Evolutionary conservation across 2,888 invertebrate species (phyloP).

Genomic region (Creontiades dilutus): DNA sequence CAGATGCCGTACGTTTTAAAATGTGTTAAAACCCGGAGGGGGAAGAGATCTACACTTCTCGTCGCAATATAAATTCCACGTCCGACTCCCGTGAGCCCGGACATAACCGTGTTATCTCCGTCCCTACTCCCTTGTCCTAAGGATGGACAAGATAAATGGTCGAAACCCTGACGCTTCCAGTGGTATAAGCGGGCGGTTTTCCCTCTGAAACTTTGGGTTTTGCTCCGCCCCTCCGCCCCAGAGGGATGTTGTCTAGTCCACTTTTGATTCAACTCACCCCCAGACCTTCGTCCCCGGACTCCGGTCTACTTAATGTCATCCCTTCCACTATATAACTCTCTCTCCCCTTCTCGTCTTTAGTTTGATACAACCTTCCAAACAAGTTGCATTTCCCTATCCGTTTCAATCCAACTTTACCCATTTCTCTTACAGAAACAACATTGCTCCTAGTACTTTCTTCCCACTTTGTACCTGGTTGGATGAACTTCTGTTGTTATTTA

Average conservation of each 20-base stretch:
- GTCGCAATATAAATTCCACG: conserved; percentile 33
- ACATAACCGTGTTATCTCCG: conserved; percentile 2
- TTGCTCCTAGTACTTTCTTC: not conserved
- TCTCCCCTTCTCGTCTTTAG: not conserved
- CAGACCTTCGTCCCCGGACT: not conserved
- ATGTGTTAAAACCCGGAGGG: not conserved
- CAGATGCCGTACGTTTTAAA: conserved; percentile 14
- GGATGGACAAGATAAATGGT: conserved; percentile 1
- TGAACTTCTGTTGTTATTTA: no score
- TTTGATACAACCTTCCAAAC: conserved; percentile 26
- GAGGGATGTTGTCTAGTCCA: conserved; percentile 35
- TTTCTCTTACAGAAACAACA: conserved; percentile 16
- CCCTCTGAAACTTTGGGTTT: conserved; percentile 31
- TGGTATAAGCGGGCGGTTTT: conserved; percentile 7
- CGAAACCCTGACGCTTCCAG: not conserved
- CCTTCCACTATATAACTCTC: not conserved
- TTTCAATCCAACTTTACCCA: conserved; percentile 21
- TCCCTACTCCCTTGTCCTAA: not conserved
- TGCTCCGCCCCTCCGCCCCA: not conserved
- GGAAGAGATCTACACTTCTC: not conserved
- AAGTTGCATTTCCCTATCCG: conserved; percentile 27
- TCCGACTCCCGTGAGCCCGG: conserved; percentile 7
- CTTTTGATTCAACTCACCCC: conserved; percentile 38
- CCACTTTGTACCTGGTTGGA: no score
- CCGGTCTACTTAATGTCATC: conserved; percentile 23